These are phyloP conservation scores for Drosophila tripunctata DNA, from an alignment of 2,888 invertebrate species.

Conservation along the genomic window DNA sequence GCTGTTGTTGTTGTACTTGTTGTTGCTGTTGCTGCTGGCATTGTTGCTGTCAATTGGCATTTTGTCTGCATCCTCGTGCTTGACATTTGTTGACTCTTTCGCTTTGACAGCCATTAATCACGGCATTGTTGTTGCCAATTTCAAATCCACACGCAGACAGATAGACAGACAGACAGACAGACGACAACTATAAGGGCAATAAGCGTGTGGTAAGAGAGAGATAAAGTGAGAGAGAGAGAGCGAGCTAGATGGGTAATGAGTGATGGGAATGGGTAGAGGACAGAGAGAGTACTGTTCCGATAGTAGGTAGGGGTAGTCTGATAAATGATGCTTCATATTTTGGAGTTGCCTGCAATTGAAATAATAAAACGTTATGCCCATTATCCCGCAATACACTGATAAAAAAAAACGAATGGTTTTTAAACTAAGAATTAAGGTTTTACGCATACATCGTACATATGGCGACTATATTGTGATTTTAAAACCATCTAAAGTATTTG, in stretches of 20 bases:
- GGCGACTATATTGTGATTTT: no score
- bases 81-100: conserved; percentile 79
- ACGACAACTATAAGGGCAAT: neutral
- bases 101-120: conserved; percentile 79
- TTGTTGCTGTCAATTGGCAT: conserved; percentile 52
- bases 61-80: conserved; percentile 44
- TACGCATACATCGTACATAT: no score
- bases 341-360: conserved; percentile 70
- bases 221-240: neutral
- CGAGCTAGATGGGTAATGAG: neutral
- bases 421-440: no score
- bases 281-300: neutral
- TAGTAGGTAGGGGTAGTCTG: conserved; percentile 38
- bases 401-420: no score
- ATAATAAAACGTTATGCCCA: conserved; percentile 66
- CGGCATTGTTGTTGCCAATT: conserved; percentile 76
- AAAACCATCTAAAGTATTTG: no score
- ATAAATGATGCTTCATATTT: conserved; percentile 76
- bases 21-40: conserved; percentile 21
- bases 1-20: conserved; percentile 7
- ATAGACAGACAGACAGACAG: conserved; percentile 4
- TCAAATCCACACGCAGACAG: conserved; percentile 63
- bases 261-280: neutral
- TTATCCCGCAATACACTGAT: no score
- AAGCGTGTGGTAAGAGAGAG: neutral